Evolutionary conservation across 1,140 invertebrate genomes (phyloP), one percentile per base, ranked within the genome.

Genomic region (Episyrphus balteatus): DNA sequence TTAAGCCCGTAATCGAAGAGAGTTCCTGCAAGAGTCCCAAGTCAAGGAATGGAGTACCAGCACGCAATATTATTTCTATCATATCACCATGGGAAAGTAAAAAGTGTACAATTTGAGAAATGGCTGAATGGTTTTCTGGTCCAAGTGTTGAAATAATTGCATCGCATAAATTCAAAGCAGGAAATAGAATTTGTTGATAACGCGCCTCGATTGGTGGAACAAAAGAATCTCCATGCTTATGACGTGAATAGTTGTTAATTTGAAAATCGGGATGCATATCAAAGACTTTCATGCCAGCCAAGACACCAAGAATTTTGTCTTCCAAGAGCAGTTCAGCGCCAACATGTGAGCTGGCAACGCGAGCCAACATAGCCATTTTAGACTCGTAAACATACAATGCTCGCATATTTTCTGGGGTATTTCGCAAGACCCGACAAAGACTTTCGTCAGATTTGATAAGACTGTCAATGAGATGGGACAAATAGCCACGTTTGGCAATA

Each of bases 311-410:
- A 2, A 84, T 71, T 33, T 85, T 85, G 58, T 84, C 82, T 51
- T 83, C 77, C 10, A 94, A 57, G 8, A 93, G 58, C 14, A 82
- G 74, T 55, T 85, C 80, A 0, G 90, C 87, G 9, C 90, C 90
- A 19, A 75, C 58, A 48, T 77, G 72, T 0, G 78, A 80, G 14
- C 79, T 78, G 0, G 86, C 82, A 51, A 92, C 74, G 55, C 85
- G 74, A 9, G 79, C 79, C 13, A 94, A 74, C 46, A 92, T 74
- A 42, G 87, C 78, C 81, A 93, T 84, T 68, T 89, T 88, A 0
- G 88, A 85, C 63, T 92, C 86, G 69, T 89, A 93, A 1, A 93
- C 77, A 71, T 90, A 94, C 0, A 93, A 68, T 1, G 82, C 78
- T 47, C 83, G 77, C 19, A 93, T 70, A 11, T 81, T 79, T 34